Evolutionary conservation across 2,888 invertebrate species (phyloP).

Genomic region (Boloria euphrosyne): DNA sequence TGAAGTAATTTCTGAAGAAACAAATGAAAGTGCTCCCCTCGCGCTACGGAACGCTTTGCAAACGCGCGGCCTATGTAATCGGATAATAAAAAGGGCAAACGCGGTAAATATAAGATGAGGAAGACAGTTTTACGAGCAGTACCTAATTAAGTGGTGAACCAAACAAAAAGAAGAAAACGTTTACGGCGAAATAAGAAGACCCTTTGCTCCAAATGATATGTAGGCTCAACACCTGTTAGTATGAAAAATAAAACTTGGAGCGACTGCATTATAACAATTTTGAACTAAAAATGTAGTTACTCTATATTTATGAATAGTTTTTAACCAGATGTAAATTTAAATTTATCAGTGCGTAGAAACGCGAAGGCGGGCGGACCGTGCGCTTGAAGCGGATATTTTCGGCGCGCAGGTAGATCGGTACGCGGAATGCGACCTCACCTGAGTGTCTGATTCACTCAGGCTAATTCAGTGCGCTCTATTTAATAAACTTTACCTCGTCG

Average conservation of each 20-base stretch:
- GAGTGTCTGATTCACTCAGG: constrained; percentile 75
- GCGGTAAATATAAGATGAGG: constrained; percentile 83
- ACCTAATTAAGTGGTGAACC: constrained; percentile 82
- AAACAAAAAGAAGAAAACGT: constrained; percentile 75
- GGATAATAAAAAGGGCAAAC: constrained; percentile 83
- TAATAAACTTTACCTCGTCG: constrained; percentile 42
- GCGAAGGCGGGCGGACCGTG: constrained; percentile 52
- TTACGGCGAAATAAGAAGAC: constrained; percentile 58
- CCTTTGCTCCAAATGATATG: constrained; percentile 42
- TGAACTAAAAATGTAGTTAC: neutral
- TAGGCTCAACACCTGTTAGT: constrained; percentile 43
- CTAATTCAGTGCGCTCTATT: constrained; percentile 75
- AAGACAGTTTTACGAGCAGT: constrained; percentile 82
- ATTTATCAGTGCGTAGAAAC: constrained; percentile 56
- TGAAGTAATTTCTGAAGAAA: constrained; percentile 79
- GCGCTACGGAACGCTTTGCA: constrained; percentile 74
- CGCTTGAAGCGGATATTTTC: constrained; percentile 71
- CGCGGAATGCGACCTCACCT: constrained; percentile 81
- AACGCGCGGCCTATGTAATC: constrained; percentile 81
- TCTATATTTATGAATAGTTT: constrained; percentile 11
- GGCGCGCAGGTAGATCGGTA: constrained; percentile 72
- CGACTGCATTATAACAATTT: neutral
- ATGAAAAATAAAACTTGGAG: constrained; percentile 11
- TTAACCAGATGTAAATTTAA: constrained; percentile 43
- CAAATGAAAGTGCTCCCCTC: constrained; percentile 81